Conservation (phyloP, 2,113 vertebrate species). For the Lethenteron camtschaticum region DNA sequence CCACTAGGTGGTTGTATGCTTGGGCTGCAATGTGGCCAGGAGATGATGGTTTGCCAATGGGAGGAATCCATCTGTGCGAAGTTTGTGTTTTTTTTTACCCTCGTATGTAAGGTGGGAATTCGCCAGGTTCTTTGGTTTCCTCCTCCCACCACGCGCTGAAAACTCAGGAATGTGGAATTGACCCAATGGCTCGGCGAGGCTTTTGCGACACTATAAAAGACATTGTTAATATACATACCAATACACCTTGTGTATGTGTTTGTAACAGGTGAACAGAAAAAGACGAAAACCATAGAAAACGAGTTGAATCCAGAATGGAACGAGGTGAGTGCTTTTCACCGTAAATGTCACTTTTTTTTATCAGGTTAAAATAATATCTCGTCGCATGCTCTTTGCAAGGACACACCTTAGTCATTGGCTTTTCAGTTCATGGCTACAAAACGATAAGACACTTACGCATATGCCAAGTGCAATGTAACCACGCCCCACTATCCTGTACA, state of each 20-base stretch:
- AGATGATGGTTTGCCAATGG: too few species aligned
- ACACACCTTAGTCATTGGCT: neutral
- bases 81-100: too few species aligned
- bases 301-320: constrained; percentile 81
- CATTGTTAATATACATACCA: too few species aligned
- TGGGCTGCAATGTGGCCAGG: too few species aligned
- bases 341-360: neutral
- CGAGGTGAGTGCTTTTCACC: constrained; percentile 35
- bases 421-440: neutral
- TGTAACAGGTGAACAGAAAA: constrained; percentile 62
- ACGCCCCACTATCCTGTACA: neutral
- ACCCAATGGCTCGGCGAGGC: too few species aligned
- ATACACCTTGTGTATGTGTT: constrained; percentile 1
- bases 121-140: too few species aligned
- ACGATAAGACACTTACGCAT: neutral
- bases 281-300: constrained; percentile 84
- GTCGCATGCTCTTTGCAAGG: neutral
- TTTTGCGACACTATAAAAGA: too few species aligned
- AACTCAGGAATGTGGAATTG: too few species aligned
- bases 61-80: too few species aligned
- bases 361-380: neutral
- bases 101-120: too few species aligned
- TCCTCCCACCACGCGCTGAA: too few species aligned
- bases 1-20: too few species aligned
- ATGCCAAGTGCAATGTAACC: neutral